Evolutionary conservation across 2,113 vertebrate species (phyloP), one percentile per base, ranked within the genome.

Genomic region (Gorsachius goisagi): DNA sequence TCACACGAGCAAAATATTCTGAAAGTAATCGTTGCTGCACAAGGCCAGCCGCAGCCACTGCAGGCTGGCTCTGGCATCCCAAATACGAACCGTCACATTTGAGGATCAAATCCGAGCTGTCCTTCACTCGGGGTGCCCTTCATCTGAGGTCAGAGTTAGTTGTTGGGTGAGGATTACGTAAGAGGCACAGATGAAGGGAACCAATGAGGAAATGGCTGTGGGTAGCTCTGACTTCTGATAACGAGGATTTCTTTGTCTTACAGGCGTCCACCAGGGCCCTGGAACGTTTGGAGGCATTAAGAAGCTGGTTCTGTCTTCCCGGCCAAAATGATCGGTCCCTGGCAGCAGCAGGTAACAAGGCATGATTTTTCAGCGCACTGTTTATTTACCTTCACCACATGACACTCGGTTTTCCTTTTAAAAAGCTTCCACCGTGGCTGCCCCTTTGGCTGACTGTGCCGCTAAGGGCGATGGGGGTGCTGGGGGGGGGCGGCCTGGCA

Each of bases 101-200:
- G 73, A 81, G 80, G 76, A 84, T 86, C 59, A 67, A 58, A 87
- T 50, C 59, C 4, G 89, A 78, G 91, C 89, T 35, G 60, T 50
- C 91, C 79, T 95, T 92, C 68, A 15, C 79, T 87, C 52, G 6
- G 72, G 47, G 64, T 47, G 86, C 68, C 88, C 92, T 95, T 92
- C 88, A 41, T 67, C 39, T 66, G 85, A 92, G 85, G 85, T 81
- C 91, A 55, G 63, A 85, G 39, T 52, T 55, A 85, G 32, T 81
- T 67, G 68, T 86, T 81, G 86, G 73, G 52, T 71, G 84, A 74
- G 64, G 64, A 71, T 95, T 96, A 77, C 9, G 9, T 87, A 92
- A 93, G 55, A 92, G 93, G 76, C 83, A 85, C 55, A 66, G 91
- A 80, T 37, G 89, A 89, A 87, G 55, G 76, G 80, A 87, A 71